phyloP scores from a whole-genome alignment of 2,797 vertebrate genomes.

The Melanotaenia boesemani region DNA sequence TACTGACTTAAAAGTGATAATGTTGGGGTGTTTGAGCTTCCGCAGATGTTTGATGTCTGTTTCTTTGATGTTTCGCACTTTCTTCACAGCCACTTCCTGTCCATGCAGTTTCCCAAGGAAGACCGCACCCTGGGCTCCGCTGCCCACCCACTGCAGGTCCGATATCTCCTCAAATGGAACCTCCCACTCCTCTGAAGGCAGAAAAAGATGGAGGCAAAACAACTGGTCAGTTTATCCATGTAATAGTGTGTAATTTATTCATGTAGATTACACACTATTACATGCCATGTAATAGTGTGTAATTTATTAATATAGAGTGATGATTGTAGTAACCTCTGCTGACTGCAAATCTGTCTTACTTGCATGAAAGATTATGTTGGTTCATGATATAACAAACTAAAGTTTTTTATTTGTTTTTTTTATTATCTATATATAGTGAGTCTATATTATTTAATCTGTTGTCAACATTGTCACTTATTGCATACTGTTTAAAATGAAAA shows the following conservation, averaged over 20 bases:
- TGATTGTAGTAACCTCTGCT: not conserved
- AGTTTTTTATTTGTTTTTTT: not conserved
- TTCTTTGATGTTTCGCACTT: slow-evolving; percentile 95
- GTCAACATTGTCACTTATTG: not conserved
- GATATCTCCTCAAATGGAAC: slow-evolving; percentile 98
- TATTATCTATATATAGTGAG: no score
- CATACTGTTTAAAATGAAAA: not conserved
- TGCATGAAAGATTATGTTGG: not conserved
- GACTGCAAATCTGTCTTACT: not conserved
- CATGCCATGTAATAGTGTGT: not conserved
- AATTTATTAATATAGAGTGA: not conserved
- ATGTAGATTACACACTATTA: not conserved
- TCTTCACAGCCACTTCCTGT: slow-evolving; percentile 96
- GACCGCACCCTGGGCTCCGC: slow-evolving; percentile 94
- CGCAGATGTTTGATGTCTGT: slow-evolving; percentile 97
- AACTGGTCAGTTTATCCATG: not conserved
- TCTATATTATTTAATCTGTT: not conserved
- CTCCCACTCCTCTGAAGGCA: slow-evolving; percentile 89
- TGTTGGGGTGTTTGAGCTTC: slow-evolving; percentile 96
- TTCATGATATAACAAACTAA: not conserved
- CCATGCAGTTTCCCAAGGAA: slow-evolving; percentile 95
- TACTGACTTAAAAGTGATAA: slow-evolving; percentile 96
- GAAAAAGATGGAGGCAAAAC: slow-evolving; percentile 15
- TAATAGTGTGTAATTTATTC: slow-evolving; percentile 1
- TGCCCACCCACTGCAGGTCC: slow-evolving; percentile 98